Conservation (phyloP, 37 sponge, comb jelly and placozoan species). For the Halichondria panicea region DNA sequence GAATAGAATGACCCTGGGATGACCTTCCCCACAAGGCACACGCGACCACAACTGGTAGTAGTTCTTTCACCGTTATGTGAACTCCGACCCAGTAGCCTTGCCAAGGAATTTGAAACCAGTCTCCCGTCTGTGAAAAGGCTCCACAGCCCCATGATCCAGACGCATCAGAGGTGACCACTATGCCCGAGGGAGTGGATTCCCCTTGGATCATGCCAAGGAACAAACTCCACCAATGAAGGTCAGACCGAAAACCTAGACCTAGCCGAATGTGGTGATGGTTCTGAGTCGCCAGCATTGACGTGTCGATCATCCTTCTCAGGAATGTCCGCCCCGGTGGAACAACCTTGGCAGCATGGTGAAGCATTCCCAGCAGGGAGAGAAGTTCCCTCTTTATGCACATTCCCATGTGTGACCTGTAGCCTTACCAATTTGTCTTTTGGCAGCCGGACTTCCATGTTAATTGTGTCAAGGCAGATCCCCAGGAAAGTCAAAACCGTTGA, state of each 20-base stretch:
- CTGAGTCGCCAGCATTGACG: slow-evolving; percentile 1
- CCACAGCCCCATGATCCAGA: slow-evolving; percentile 53
- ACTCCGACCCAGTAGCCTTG: slow-evolving; percentile 1
- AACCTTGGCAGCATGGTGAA: too few relatives aligned
- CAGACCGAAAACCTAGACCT: slow-evolving; percentile 33
- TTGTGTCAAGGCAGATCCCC: neutral
- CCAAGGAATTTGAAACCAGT: slow-evolving; percentile 42
- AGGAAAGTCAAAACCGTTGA: neutral
- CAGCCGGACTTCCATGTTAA: neutral
- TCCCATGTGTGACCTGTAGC: too few relatives aligned
- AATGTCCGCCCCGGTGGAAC: slow-evolving; percentile 17
- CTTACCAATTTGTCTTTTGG: neutral
- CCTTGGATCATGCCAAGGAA: too few relatives aligned
- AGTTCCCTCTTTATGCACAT: too few relatives aligned
- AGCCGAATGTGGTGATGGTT: slow-evolving; percentile 39
- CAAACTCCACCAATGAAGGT: slow-evolving; percentile 41
- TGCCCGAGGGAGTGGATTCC: too few relatives aligned
- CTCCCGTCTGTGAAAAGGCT: slow-evolving; percentile 17
- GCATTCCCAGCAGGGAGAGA: too few relatives aligned
- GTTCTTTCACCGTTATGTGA: slow-evolving; percentile 39
- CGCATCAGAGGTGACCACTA: too few relatives aligned
- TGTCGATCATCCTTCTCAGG: slow-evolving; percentile 26
- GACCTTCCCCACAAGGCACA: slow-evolving; percentile 16
- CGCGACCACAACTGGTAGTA: slow-evolving; percentile 43
- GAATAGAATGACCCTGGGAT: slow-evolving; percentile 13